A percentile compares a stretch with the other conserved stretches of the same genome.
Evolutionary conservation across 1,140 invertebrate genomes (phyloP).

Genomic region (Drosophila seguyi): DNA sequence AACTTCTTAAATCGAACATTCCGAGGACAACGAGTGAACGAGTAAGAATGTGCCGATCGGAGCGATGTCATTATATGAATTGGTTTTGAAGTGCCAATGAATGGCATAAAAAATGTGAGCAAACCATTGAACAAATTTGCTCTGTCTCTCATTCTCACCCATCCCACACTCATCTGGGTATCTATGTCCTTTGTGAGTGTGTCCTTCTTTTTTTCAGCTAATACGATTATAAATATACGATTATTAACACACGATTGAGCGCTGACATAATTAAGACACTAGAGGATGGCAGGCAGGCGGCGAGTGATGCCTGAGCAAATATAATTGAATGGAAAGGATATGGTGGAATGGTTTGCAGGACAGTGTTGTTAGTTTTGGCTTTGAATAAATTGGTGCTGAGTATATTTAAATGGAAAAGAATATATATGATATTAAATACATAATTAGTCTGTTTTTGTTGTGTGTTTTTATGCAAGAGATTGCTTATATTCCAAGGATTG

Average conservation of each 20-base stretch:
- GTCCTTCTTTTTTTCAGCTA: constrained; percentile 44
- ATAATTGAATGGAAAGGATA: constrained; percentile 14
- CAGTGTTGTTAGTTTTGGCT: background rate
- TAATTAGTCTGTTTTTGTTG: no score
- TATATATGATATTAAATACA: background rate
- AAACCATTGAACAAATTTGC: constrained; percentile 78
- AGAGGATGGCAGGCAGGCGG: constrained; percentile 36
- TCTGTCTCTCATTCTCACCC: constrained; percentile 9
- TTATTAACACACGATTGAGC: constrained; percentile 82
- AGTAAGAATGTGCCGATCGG: constrained; percentile 31
- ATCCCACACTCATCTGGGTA: constrained; percentile 1
- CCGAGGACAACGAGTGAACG: constrained; percentile 7
- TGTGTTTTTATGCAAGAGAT: background rate
- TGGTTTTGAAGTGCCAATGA: constrained; percentile 72
- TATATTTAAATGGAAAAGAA: background rate
- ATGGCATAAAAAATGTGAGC: constrained; percentile 74
- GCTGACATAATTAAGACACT: constrained; percentile 81
- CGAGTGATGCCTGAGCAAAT: constrained; percentile 54
- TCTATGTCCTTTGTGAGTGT: constrained; percentile 55
- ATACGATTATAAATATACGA: constrained; percentile 83
- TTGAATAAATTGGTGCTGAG: background rate
- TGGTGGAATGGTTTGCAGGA: background rate
- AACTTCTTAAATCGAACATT: constrained; percentile 24
- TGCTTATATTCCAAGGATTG: background rate
- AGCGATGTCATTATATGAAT: constrained; percentile 58